phyloP scores from a whole-genome alignment of 2,888 invertebrate genomes.

The Eupithecia exiguata region DNA sequence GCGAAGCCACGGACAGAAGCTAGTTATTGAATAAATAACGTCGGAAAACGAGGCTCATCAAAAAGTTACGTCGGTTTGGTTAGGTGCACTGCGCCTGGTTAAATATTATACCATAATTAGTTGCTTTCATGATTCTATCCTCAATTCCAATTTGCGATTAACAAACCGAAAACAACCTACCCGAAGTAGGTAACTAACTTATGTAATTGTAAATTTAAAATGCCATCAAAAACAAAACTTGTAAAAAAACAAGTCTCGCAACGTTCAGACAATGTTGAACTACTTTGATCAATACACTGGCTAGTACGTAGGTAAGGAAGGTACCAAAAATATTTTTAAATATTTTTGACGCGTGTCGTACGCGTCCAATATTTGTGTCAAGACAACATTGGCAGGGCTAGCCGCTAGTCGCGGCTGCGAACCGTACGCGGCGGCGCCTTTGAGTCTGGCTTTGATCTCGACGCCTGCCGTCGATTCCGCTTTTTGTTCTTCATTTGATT shows the following conservation, averaged over 20 bases:
- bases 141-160: background rate
- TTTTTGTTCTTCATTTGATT: conserved; percentile 63
- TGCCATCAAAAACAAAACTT: no score
- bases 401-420: conserved; percentile 32
- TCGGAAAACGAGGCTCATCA: background rate
- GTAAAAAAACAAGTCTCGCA: no score
- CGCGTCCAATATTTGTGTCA: background rate
- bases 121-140: background rate
- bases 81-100: background rate
- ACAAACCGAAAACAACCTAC: background rate
- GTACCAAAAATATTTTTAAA: background rate
- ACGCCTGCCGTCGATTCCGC: conserved; percentile 66
- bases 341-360: no score
- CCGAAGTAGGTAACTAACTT: background rate
- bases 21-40: background rate
- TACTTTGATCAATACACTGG: background rate
- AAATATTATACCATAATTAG: background rate
- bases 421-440: conserved; percentile 51
- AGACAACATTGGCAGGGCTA: background rate
- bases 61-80: background rate
- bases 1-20: background rate
- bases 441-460: conserved; percentile 67
- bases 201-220: background rate
- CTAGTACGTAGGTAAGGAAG: background rate
- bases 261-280: background rate